These are phyloP conservation scores for Heliconius charithonia DNA, from an alignment of 2,888 invertebrate genomes.

Conservation along the genomic window DNA sequence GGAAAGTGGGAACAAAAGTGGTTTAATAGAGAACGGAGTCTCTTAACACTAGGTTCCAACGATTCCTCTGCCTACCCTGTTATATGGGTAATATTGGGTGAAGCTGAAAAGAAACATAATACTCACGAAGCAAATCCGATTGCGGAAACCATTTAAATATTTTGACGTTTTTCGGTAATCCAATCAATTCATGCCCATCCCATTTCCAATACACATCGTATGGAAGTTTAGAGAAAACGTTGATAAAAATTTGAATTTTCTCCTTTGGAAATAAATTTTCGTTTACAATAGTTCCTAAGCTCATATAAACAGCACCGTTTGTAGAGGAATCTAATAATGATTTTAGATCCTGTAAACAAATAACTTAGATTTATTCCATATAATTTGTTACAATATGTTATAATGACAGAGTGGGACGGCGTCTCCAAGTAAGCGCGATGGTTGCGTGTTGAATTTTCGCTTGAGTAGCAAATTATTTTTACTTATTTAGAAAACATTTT, in stretches of 20 bases:
- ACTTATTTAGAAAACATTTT: no score
- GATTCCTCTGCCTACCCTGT: no score
- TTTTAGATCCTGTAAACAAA: constrained; percentile 36
- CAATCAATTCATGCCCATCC: constrained; percentile 53
- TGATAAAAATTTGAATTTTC: constrained; percentile 49
- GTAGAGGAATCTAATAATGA: constrained; percentile 52
- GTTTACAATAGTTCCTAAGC: constrained; percentile 61
- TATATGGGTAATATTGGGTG: no score
- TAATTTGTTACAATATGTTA: background rate
- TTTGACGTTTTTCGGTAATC: constrained; percentile 37
- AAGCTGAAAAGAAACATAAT: constrained; percentile 21
- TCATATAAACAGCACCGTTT: constrained; percentile 62
- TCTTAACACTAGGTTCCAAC: no score
- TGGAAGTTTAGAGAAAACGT: constrained; percentile 58
- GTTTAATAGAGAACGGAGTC: no score
- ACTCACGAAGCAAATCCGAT: constrained; percentile 59
- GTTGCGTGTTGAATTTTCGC: no score
- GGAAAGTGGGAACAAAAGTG: no score
- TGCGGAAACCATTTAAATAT: constrained; percentile 51
- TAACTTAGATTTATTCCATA: background rate
- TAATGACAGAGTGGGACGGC: no score
- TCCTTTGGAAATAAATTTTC: constrained; percentile 52
- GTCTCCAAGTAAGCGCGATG: no score
- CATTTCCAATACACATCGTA: constrained; percentile 65
- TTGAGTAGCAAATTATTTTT: no score